These are phyloP conservation scores for Macrosteles quadrilineatus DNA, from an alignment of 1,140 invertebrate genomes.

Conservation along the genomic window DNA sequence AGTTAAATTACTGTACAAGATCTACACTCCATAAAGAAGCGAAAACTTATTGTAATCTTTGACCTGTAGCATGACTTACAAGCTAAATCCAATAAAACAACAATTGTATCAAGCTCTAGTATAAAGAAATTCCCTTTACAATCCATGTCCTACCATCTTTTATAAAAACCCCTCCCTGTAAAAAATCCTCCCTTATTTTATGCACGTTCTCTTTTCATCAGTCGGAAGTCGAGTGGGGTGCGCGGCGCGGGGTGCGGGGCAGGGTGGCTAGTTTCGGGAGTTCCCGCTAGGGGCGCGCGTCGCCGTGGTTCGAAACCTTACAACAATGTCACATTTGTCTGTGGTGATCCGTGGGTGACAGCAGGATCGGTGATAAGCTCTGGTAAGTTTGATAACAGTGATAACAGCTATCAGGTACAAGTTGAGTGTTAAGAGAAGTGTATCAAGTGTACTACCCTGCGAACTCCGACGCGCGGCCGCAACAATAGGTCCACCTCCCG, in stretches of 20 bases:
- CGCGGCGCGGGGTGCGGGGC: not conserved
- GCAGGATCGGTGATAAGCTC: slow-evolving; percentile 10
- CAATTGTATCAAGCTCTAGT: not conserved
- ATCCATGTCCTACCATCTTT: slow-evolving; percentile 22
- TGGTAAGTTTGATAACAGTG: slow-evolving; percentile 9
- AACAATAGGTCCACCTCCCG: too few species aligned
- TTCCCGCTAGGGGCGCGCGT: not conserved
- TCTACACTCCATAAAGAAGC: too few species aligned
- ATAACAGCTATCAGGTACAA: too few species aligned
- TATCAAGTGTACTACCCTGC: too few species aligned
- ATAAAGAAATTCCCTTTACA: slow-evolving; percentile 1
- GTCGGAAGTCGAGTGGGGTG: slow-evolving; percentile 26
- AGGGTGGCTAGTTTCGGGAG: not conserved
- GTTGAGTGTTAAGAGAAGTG: too few species aligned
- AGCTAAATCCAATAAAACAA: not conserved
- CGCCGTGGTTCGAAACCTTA: not conserved
- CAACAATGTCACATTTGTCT: slow-evolving; percentile 26
- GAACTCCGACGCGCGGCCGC: too few species aligned
- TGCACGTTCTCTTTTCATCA: slow-evolving; percentile 36
- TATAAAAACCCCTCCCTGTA: slow-evolving; percentile 3
- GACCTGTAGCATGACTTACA: not conserved
- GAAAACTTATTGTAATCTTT: not conserved
- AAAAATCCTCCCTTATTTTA: slow-evolving; percentile 34
- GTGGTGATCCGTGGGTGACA: slow-evolving; percentile 14
- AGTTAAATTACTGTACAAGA: too few species aligned